Evolutionary conservation across 1,140 invertebrate genomes (phyloP).

Genomic region (Odontomachus brunneus): DNA sequence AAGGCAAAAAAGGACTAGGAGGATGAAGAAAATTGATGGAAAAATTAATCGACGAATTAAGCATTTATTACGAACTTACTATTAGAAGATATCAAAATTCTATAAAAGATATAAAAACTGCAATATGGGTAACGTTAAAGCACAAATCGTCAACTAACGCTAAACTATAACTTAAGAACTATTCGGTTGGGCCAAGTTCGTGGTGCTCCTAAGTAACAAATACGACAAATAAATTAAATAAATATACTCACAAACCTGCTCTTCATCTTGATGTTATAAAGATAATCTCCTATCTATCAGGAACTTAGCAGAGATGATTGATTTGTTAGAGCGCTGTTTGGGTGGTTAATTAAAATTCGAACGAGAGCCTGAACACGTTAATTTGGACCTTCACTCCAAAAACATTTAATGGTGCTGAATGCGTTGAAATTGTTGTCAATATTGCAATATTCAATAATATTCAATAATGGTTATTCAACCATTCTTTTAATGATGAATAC

Average conservation of each 20-base stretch:
- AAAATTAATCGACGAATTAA: not conserved
- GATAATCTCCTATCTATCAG: not conserved
- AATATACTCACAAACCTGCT: not conserved
- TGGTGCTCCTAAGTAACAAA: not conserved
- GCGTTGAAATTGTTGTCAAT: not conserved
- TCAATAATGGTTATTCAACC: too few relatives aligned
- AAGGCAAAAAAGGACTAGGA: not conserved
- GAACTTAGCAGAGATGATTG: not conserved
- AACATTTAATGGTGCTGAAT: not conserved
- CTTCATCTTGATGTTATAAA: not conserved
- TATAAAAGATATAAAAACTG: constrained; percentile 4
- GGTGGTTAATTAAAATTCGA: not conserved
- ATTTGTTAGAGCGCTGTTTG: not conserved
- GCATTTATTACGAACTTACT: too few relatives aligned
- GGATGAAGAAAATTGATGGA: not conserved
- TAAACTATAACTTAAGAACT: not conserved
- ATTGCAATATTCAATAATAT: not conserved
- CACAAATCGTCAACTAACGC: not conserved
- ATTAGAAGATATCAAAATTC: constrained; percentile 11
- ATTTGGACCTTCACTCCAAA: not conserved
- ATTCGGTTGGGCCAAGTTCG: not conserved
- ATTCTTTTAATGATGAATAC: too few relatives aligned
- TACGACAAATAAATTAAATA: not conserved
- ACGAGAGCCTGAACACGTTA: not conserved
- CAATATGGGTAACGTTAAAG: constrained; percentile 28